phyloP scores from a whole-genome alignment of 2,888 invertebrate species.

The Epirrhoe alternata region DNA sequence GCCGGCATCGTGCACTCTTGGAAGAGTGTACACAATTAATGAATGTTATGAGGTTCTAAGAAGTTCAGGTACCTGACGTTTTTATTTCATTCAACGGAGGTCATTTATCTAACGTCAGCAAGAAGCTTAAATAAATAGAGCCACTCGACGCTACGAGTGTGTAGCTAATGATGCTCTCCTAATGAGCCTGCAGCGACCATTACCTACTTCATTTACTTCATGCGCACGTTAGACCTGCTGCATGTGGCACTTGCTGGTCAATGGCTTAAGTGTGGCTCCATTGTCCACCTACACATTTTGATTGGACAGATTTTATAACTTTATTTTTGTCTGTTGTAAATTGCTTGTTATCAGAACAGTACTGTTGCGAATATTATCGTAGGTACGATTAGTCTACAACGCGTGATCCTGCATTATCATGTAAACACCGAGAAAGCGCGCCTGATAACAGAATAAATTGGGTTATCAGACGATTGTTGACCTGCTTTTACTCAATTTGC shows the following conservation, averaged over 20 bases:
- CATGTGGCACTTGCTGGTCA: background rate
- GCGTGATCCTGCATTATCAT: slow-evolving; percentile 32
- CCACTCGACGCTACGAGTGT: background rate
- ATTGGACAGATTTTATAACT: background rate
- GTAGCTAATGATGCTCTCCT: slow-evolving; percentile 6
- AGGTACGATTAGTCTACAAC: slow-evolving; percentile 24
- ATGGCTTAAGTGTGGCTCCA: background rate
- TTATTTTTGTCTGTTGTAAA: background rate
- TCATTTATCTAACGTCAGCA: slow-evolving; percentile 3
- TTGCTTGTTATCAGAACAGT: background rate
- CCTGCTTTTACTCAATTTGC: slow-evolving; percentile 29
- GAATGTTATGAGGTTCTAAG: background rate
- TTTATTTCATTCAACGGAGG: slow-evolving; percentile 5
- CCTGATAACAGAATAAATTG: slow-evolving; percentile 36
- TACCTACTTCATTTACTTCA: background rate
- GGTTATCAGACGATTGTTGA: slow-evolving; percentile 40
- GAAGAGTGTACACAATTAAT: background rate
- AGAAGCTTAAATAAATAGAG: slow-evolving; percentile 12
- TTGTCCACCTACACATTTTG: slow-evolving; percentile 16
- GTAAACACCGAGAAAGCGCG: slow-evolving; percentile 35
- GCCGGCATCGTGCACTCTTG: background rate
- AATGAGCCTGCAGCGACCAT: slow-evolving; percentile 13
- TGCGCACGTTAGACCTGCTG: background rate
- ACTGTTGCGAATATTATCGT: slow-evolving; percentile 23
- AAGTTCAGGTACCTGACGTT: background rate